Evolutionary conservation across 2,888 invertebrate species (phyloP).

Genomic region (Parthenolecanium corni): DNA sequence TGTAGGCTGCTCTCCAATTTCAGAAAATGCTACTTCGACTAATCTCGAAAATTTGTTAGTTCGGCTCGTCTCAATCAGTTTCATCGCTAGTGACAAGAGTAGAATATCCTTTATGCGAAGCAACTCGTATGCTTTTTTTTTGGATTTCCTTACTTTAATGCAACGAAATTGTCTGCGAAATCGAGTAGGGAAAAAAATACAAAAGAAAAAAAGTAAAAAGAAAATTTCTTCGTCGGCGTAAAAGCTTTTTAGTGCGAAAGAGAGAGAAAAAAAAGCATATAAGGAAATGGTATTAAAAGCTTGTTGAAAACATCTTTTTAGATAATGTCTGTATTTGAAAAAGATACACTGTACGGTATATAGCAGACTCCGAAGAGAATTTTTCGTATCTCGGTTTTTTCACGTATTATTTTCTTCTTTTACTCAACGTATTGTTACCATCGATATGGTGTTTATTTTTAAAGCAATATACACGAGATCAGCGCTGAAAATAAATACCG

Average conservation of each 20-base stretch:
- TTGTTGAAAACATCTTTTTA: constrained; percentile 17
- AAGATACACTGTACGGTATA: not conserved
- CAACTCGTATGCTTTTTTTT: not conserved
- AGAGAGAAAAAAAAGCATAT: not conserved
- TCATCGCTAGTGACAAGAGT: not conserved
- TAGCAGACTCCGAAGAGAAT: no score
- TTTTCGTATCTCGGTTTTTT: no score
- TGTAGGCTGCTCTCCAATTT: not conserved
- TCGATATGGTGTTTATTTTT: no score
- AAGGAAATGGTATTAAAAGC: constrained; percentile 7
- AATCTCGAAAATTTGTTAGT: not conserved
- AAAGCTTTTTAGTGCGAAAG: constrained; percentile 16
- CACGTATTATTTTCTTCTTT: no score
- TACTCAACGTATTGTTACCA: no score
- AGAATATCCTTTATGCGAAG: not conserved
- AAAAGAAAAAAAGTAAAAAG: not conserved
- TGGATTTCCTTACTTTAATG: not conserved
- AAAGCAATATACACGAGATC: no score
- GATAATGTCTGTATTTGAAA: constrained; percentile 30
- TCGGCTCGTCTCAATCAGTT: not conserved
- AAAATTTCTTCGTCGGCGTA: not conserved
- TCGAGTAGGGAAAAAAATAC: not conserved
- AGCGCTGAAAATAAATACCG: no score
- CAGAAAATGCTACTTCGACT: not conserved
- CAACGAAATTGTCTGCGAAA: not conserved